A percentile compares a stretch with the other conserved stretches of the same genome.
Conservation (phyloP, 2,113 vertebrate genomes). For the Colistium nudipinnis region DNA sequence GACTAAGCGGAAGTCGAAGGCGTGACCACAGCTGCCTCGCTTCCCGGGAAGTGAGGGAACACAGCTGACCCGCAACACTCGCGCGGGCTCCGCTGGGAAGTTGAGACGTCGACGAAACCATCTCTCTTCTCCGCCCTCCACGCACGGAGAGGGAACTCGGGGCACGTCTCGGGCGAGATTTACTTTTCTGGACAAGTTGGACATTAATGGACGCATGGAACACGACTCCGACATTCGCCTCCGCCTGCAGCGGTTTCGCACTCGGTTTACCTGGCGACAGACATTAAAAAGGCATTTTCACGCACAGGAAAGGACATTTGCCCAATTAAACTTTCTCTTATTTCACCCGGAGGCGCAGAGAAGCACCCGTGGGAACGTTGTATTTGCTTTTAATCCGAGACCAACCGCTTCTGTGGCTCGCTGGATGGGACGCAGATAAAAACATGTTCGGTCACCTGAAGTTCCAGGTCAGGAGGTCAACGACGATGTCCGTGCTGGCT, state of each 20-base stretch:
- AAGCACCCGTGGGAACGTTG: background rate
- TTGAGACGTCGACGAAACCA: slow-evolving; percentile 6
- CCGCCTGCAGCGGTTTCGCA: slow-evolving; percentile 17
- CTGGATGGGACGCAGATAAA: slow-evolving; percentile 27
- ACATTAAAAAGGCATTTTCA: slow-evolving; percentile 11
- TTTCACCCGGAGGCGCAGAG: slow-evolving; percentile 14
- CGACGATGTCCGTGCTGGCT: slow-evolving; percentile 56
- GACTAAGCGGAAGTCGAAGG: background rate
- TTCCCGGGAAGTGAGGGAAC: background rate
- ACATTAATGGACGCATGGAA: too few species aligned
- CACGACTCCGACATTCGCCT: slow-evolving; percentile 10
- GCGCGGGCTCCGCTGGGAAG: slow-evolving; percentile 23
- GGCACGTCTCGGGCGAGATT: too few species aligned
- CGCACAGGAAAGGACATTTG: background rate
- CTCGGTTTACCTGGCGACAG: background rate
- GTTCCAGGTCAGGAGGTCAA: slow-evolving; percentile 51
- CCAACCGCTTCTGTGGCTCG: background rate
- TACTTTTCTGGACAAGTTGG: too few species aligned
- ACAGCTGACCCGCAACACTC: slow-evolving; percentile 30
- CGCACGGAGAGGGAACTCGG: background rate
- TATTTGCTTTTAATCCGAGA: background rate
- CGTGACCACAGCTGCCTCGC: background rate
- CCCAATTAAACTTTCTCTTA: slow-evolving; percentile 52
- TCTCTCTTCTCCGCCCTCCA: background rate
- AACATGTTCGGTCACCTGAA: slow-evolving; percentile 48